phyloP scores from a whole-genome alignment of 2,113 vertebrate genomes.

The Egretta garzetta region DNA sequence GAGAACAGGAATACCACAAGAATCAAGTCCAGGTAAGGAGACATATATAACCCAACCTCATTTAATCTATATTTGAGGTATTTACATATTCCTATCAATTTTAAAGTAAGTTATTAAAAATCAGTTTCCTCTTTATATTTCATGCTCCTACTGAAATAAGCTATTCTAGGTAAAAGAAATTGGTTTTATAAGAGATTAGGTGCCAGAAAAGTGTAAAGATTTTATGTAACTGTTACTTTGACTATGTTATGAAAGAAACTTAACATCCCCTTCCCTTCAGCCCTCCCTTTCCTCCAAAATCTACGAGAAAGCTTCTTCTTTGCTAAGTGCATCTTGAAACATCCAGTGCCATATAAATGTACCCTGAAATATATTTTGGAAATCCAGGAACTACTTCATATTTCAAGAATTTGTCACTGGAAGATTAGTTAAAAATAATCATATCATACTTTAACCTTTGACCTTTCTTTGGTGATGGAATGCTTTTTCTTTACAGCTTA shows the following conservation, averaged over 20 bases:
- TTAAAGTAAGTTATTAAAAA: not conserved
- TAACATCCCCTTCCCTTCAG: not conserved
- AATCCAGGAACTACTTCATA: not conserved
- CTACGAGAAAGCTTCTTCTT: not conserved
- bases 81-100: not conserved
- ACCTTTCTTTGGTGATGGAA: slow-evolving; percentile 20
- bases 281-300: not conserved
- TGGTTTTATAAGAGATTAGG: not conserved
- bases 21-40: not conserved
- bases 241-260: not conserved
- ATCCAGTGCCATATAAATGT: not conserved
- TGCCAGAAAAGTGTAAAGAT: not conserved
- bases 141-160: not conserved
- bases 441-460: slow-evolving; percentile 14
- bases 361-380: not conserved
- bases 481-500: not conserved
- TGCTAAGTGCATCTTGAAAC: not conserved
- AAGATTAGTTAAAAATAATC: slow-evolving; percentile 23
- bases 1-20: not conserved
- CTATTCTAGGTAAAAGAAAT: not conserved
- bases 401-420: not conserved
- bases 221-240: not conserved
- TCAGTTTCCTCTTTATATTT: not conserved
- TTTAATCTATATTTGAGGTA: not conserved
- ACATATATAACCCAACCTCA: accelerated